phyloP scores from a whole-genome alignment of 53 echinoderm and acorn worm species.

The Zoroaster sp. region DNA sequence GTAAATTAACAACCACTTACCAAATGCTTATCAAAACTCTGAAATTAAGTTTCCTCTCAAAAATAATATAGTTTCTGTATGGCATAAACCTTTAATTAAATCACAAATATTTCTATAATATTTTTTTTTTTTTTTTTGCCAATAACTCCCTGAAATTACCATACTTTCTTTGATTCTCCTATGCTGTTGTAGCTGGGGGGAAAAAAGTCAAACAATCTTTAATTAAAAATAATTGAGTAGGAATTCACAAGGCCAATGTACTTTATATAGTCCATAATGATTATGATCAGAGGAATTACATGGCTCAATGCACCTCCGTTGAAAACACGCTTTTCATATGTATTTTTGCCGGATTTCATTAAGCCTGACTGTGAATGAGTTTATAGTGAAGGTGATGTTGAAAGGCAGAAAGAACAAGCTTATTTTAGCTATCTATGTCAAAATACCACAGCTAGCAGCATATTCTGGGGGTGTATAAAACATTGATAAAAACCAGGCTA shows the following conservation, averaged over 20 bases:
- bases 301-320: neutral
- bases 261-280: neutral
- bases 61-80: no score
- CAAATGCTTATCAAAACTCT: no score
- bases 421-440: neutral
- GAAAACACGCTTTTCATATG: constrained; percentile 14
- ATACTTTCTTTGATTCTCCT: no score
- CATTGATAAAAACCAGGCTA: neutral
- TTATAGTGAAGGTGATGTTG: neutral
- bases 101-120: no score
- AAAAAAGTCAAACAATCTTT: neutral
- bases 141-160: no score
- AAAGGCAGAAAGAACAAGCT: neutral
- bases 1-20: no score
- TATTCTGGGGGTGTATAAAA: neutral
- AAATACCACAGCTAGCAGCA: neutral
- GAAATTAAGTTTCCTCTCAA: no score
- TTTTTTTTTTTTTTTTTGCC: no score
- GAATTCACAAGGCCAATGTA: constrained; percentile 15
- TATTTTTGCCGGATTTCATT: constrained; percentile 11
- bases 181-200: no score
- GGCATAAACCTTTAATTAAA: no score
- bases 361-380: neutral
- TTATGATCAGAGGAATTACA: constrained; percentile 32
- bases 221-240: neutral